Conservation (phyloP, 1,140 invertebrate species). For the Saccostrea glomerata region DNA sequence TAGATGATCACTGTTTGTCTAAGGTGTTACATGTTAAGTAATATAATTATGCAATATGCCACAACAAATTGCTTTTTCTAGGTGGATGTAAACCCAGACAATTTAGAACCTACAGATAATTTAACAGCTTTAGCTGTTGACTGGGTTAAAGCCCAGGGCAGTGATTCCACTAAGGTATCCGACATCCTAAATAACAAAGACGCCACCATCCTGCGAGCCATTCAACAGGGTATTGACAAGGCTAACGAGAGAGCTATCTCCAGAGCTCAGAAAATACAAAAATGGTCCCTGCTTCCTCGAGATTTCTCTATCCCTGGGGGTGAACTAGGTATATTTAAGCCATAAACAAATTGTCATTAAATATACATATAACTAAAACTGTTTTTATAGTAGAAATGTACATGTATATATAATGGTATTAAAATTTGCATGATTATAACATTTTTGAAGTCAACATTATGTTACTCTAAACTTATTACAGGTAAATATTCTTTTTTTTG, state of each 20-base stretch:
- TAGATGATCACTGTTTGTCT: no score
- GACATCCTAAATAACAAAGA: conserved; percentile 59
- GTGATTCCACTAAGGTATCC: conserved; percentile 61
- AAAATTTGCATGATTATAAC: no score
- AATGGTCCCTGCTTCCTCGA: conserved; percentile 90
- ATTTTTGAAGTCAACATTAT: neutral
- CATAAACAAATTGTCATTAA: neutral
- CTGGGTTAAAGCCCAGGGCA: conserved; percentile 64
- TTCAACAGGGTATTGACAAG: conserved; percentile 86
- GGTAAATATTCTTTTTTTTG: conserved; percentile 44
- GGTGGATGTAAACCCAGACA: conserved; percentile 82
- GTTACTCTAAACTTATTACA: no score
- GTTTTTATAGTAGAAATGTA: neutral
- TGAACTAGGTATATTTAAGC: conserved; percentile 86
- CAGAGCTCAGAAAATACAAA: conserved; percentile 93
- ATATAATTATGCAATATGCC: no score
- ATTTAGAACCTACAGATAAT: conserved; percentile 59
- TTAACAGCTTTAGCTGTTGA: conserved; percentile 56
- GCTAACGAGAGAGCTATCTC: conserved; percentile 90
- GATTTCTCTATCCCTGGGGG: conserved; percentile 93
- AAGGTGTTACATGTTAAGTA: no score
- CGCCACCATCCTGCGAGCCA: conserved; percentile 63
- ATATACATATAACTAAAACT: neutral
- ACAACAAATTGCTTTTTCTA: conserved; percentile 73
- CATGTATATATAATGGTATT: neutral